A percentile compares a stretch with the other conserved stretches of the same genome.
Conservation (phyloP, 2,797 vertebrate genomes). For the Melanotaenia nigrans region DNA sequence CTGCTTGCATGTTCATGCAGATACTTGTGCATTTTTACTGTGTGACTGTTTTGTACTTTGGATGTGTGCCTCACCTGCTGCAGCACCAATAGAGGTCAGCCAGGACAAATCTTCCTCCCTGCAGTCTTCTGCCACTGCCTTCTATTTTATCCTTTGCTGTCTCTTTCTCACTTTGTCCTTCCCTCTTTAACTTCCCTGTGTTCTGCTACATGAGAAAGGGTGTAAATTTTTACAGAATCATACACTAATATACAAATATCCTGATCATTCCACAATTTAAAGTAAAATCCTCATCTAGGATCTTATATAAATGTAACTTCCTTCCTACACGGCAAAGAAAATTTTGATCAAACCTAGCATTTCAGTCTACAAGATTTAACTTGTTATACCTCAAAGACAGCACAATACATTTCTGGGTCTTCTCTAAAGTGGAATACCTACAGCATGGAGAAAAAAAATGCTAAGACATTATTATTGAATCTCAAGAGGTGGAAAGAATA, state of each 20-base stretch:
- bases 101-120: slow-evolving; percentile 61
- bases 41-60: slow-evolving; percentile 12
- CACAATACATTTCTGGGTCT: background rate
- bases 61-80: slow-evolving; percentile 64
- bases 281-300: background rate
- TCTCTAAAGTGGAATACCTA: background rate
- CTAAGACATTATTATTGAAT: background rate
- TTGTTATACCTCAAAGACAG: background rate
- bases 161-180: slow-evolving; percentile 21
- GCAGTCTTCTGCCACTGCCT: slow-evolving; percentile 63
- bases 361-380: background rate
- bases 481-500: slow-evolving; percentile 32
- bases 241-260: slow-evolving; percentile 21
- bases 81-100: slow-evolving; percentile 68
- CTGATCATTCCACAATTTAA: slow-evolving; percentile 11
- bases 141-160: slow-evolving; percentile 27
- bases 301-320: background rate
- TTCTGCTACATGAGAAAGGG: slow-evolving; percentile 50
- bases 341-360: background rate
- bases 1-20: background rate
- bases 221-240: slow-evolving; percentile 52
- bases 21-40: background rate
- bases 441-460: background rate
- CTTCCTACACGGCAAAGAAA: background rate
- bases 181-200: slow-evolving; percentile 32